Evolutionary conservation across 2,888 invertebrate genomes (phyloP).

Genomic region (Netelia fuscicornis): DNA sequence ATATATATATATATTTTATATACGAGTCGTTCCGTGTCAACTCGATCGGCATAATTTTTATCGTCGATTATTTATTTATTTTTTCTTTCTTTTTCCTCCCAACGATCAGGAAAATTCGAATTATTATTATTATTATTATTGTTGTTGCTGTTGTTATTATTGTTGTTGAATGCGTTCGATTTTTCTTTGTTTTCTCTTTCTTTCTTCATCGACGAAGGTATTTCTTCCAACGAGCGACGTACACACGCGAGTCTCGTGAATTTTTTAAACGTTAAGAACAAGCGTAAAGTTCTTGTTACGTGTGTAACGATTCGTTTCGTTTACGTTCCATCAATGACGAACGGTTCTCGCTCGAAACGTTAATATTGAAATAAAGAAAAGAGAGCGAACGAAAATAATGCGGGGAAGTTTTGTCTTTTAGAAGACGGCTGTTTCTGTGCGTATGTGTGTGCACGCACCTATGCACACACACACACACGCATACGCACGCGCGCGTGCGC

Average conservation of each 20-base stretch:
- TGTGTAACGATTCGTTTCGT: not conserved
- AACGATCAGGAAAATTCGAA: not conserved
- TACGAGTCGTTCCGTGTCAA: slow-evolving; percentile 61
- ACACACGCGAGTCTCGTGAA: slow-evolving; percentile 36
- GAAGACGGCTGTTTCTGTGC: too few relatives aligned
- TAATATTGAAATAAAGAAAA: too few relatives aligned
- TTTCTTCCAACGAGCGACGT: slow-evolving; percentile 21
- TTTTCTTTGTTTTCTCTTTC: too few relatives aligned
- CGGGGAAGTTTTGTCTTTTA: too few relatives aligned
- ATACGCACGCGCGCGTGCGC: too few relatives aligned
- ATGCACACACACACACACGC: too few relatives aligned
- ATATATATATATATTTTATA: not conserved
- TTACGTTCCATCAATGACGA: not conserved
- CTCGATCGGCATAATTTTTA: not conserved
- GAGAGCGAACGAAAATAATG: too few relatives aligned
- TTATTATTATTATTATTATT: too few relatives aligned
- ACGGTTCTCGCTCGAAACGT: too few relatives aligned
- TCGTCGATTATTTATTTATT: not conserved
- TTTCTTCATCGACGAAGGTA: not conserved
- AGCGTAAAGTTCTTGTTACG: not conserved
- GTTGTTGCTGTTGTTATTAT: too few relatives aligned
- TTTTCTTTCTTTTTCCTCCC: not conserved
- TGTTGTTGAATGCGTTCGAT: too few relatives aligned
- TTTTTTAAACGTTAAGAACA: not conserved
- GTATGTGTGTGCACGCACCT: too few relatives aligned